A percentile compares a stretch with the other conserved stretches of the same genome.
These are phyloP conservation scores for Myrmecophaga tridactyla DNA, from an alignment of 2,113 vertebrate species.

Conservation along the genomic window DNA sequence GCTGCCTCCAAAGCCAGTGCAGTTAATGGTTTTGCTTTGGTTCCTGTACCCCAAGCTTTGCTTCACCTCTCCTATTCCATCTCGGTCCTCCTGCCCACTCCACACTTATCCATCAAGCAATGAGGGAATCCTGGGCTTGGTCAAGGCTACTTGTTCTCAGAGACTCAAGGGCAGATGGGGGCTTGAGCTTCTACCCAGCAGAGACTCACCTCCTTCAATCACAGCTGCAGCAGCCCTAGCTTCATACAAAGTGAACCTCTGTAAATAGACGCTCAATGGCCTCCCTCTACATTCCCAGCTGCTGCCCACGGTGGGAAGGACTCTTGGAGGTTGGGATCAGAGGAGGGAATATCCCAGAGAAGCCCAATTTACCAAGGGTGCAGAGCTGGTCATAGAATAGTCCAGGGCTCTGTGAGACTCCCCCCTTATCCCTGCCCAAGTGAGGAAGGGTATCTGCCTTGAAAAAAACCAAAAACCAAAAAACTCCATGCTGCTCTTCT, in stretches of 20 bases:
- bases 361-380: background rate
- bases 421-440: background rate
- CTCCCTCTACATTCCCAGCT: accelerated
- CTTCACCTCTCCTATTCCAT: background rate
- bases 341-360: background rate
- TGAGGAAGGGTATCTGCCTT: background rate
- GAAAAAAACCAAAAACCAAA: no score
- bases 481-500: background rate
- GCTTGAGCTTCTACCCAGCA: background rate
- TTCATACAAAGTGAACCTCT: background rate
- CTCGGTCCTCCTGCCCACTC: background rate
- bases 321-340: background rate
- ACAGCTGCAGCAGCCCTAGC: background rate
- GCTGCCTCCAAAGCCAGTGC: background rate
- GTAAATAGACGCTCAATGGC: background rate
- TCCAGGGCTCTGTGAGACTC: background rate
- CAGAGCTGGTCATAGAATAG: background rate
- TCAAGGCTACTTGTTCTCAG: background rate
- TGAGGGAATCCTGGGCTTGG: background rate
- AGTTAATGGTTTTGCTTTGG: background rate
- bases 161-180: background rate
- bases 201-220: background rate
- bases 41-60: background rate
- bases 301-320: background rate
- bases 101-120: background rate